These are phyloP conservation scores for Amblyornis subalaris DNA, from an alignment of 2,113 vertebrate species.

Conservation along the genomic window DNA sequence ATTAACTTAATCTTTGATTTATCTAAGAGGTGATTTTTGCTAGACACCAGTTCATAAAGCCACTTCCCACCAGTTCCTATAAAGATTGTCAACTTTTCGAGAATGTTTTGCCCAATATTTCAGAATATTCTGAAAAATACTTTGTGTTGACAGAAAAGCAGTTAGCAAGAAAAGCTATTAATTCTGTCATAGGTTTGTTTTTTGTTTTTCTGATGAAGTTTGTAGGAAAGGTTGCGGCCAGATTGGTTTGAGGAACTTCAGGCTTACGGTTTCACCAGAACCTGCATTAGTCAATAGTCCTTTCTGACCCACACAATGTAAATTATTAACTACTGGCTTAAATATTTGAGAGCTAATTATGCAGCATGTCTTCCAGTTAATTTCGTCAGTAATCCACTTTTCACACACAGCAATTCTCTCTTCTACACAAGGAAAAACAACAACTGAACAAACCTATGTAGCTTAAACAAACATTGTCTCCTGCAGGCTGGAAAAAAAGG, in stretches of 20 bases:
- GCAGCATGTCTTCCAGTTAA: background rate
- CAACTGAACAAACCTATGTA: background rate
- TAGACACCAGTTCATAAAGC: background rate
- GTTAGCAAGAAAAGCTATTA: background rate
- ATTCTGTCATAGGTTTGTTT: background rate
- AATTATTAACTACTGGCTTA: background rate
- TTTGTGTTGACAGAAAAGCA: background rate
- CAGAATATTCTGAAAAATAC: background rate
- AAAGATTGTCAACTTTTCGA: fast-evolving
- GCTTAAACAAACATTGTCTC: background rate
- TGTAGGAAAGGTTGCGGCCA: background rate
- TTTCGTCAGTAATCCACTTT: background rate
- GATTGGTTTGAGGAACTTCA: background rate
- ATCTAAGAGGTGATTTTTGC: background rate
- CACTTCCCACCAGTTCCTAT: background rate
- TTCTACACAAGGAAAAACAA: background rate
- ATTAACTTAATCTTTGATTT: background rate
- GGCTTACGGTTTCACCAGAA: background rate
- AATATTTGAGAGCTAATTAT: background rate
- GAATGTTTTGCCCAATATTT: background rate
- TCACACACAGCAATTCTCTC: background rate
- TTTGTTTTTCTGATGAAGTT: background rate
- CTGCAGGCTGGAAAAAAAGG: background rate
- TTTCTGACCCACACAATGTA: background rate
- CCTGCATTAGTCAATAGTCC: background rate